Base-by-base conservation (phyloP, 1,140 invertebrate species). In the Aricia agestis region DNA sequence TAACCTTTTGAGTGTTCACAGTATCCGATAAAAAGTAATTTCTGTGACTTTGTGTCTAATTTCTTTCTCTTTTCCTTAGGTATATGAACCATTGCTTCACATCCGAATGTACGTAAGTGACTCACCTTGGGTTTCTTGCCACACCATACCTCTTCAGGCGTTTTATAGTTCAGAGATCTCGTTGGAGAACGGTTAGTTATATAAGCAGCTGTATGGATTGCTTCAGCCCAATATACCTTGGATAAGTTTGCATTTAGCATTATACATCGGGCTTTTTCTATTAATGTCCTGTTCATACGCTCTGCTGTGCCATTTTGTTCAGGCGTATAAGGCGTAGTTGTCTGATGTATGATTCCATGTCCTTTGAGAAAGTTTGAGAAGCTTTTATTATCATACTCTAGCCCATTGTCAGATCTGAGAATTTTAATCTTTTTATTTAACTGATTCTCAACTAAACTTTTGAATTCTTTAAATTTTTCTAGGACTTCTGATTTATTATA, bases 251-350 rank as follows among this genome's bases (percentile, higher is more conserved):
- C 74, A 71, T 82, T 78, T 1, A 79, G 32, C 2, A 86, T 15
- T 75, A 78, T 75, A 65, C 78, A 75, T 72, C 80, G 80, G 7
- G 82, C 80, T 75, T 70, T 80, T 71, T 87, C 81, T 13, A 85
- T 66, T 9, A 90, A 45, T 1, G 78, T 81, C 15, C 83, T 69
- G 73, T 89, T 89, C 69, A 80, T 72, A 17, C 87, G 70, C 79
- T 81, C 90, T 15, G 81, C 83, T 3, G 77, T 61, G 1, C 84
- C 88, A 77, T 93, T 93, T 79, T 89, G 84, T 74, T 92, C 73
- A 1, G 88, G 84, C 15, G 80, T 79, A 63, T 92, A 88, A 0
- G 80, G 75, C 19, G 73, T 78, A 58, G 84, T 74, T 0, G 76
- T 76, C 17, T 78, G 73, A 67, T 82, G 81, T 19, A 71, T 66